Conservation (phyloP, 2,888 invertebrate genomes). For the Phragmatobia fuliginosa region DNA sequence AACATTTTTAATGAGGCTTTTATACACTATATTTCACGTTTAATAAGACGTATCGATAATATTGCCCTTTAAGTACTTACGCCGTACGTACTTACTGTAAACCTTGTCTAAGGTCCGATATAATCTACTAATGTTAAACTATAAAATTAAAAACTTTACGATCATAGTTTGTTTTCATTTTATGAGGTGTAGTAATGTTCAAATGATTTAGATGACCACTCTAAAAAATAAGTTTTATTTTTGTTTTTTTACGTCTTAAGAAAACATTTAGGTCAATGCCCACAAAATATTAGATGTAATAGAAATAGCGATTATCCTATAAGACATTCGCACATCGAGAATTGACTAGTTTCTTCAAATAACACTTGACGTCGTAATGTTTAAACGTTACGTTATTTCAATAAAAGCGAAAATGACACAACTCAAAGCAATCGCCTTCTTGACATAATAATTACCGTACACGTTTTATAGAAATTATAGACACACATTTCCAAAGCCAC, state of each 20-base stretch:
- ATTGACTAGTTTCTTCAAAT: constrained; percentile 9
- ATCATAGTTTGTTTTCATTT: neutral
- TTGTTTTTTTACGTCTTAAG: constrained; percentile 19
- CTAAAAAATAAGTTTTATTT: constrained; percentile 6
- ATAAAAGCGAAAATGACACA: constrained; percentile 16
- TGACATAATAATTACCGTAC: constrained; percentile 23
- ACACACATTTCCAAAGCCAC: constrained; percentile 37
- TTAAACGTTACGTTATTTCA: constrained; percentile 11
- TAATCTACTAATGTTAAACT: neutral
- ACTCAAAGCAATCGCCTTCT: constrained; percentile 13
- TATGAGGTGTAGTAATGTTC: neutral
- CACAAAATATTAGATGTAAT: neutral
- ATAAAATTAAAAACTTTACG: neutral
- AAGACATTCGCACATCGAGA: constrained; percentile 10
- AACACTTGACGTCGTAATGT: constrained; percentile 5
- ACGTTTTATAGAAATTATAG: constrained; percentile 40
- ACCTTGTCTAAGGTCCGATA: neutral
- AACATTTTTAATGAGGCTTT: neutral
- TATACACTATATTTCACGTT: neutral
- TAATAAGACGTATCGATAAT: neutral
- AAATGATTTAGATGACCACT: neutral
- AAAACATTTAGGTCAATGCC: constrained; percentile 37
- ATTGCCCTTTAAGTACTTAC: neutral
- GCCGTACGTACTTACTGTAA: no score
- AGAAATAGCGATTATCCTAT: neutral